Conservation (phyloP, 1,140 invertebrate genomes). For the Oreohelix idahoensis region DNA sequence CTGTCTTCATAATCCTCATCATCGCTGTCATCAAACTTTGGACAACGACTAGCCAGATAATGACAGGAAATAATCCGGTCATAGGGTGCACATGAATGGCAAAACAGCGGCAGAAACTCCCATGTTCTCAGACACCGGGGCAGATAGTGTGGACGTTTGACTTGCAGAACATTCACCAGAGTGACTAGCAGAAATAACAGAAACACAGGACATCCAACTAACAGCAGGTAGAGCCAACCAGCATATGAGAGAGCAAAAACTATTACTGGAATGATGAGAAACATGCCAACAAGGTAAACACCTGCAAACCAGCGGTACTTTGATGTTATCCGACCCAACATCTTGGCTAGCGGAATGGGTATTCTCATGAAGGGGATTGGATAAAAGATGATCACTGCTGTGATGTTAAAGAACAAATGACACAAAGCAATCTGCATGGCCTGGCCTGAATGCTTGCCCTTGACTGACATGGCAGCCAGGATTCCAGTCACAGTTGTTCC, state of each 20-base stretch:
- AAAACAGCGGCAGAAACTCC: conserved; percentile 74
- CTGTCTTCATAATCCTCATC: conserved; percentile 1
- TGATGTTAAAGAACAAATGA: conserved; percentile 72
- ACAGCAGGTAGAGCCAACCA: conserved; percentile 56
- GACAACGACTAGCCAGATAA: background rate
- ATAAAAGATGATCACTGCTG: conserved; percentile 78
- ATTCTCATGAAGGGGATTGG: conserved; percentile 76
- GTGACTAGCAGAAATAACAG: conserved; percentile 68
- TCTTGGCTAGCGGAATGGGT: conserved; percentile 76
- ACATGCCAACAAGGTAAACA: conserved; percentile 76
- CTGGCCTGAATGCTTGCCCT: conserved; percentile 58
- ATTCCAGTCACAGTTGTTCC: conserved; percentile 79
- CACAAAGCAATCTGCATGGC: conserved; percentile 63
- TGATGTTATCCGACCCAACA: conserved; percentile 75
- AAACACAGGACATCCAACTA: conserved; percentile 60
- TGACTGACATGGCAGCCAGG: conserved; percentile 75
- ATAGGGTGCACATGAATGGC: conserved; percentile 6
- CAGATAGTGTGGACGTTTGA: conserved; percentile 69
- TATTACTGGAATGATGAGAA: conserved; percentile 75
- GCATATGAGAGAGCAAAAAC: conserved; percentile 73
- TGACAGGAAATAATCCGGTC: conserved; percentile 21
- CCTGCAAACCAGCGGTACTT: conserved; percentile 78
- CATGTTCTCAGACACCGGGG: conserved; percentile 74
- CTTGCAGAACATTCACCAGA: conserved; percentile 73
- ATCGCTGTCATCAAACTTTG: background rate